Evolutionary conservation across 2,113 vertebrate genomes (phyloP), one percentile per base, ranked within the genome.

Genomic region (Aythya baeri): DNA sequence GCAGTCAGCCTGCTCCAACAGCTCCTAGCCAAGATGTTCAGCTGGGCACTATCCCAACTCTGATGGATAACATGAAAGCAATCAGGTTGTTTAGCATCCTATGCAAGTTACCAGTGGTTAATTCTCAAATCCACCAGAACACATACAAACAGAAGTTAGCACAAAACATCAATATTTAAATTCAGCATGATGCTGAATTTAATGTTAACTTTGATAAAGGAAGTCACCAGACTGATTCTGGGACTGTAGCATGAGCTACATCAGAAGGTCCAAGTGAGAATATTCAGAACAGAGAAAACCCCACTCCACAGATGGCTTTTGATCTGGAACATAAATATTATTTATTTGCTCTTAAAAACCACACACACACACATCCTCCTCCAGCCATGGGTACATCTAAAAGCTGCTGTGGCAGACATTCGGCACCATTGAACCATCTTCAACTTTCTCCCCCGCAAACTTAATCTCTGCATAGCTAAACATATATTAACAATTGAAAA

Each of bases 401-500:
- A 88, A 85, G 57, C 5, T 74, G 38, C 23, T 74, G 59, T 21
- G 44, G 91, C 74, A 96, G 84, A 83, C 61, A 88, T 34, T 55
- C 57, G 71, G 77, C 34, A 82, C 57, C 38, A 49, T 49, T 49
- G 46, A 84, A 75, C 38, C 55, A 86, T 77, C 77, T 84, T 84
- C 65, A 93, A 88, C 26, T 77, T 88, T 91, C 83, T 88, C 82
- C 67, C 72, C 75, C 38, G 25, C 52, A 90, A 74, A 63, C 49
- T 78, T 83, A 38, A 80, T 93, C 72, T 65, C 67, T 18, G 16
- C 1, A 5, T 50, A 80, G 67, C 81, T 91, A 93, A 86, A 81
- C 72, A 94, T 91, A 78, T 86, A 88, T 6, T 93, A 95, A 91
- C 75, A 91, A 94, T 52, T 91, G 66, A 89, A 89, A 95, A 78